Base-by-base conservation (phyloP, 2,113 vertebrate genomes). In the Indri indri region DNA sequence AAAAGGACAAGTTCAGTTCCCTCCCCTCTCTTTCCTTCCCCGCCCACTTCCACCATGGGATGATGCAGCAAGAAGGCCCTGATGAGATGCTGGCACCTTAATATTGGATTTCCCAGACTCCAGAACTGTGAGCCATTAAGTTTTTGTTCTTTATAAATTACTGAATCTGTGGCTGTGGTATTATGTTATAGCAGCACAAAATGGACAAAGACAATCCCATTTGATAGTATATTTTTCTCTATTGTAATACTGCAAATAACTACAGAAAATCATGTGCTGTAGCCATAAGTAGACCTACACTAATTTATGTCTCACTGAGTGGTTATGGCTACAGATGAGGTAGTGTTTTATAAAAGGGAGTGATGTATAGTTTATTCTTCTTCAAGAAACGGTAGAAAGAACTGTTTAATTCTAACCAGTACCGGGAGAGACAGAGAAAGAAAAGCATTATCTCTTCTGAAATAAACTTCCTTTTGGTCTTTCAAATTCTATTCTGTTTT, bases 381-480 rank as follows among this genome's bases (percentile, higher is more conserved):
- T 85, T 94, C 17, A 81, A 20, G n/a, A 88, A 94, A 52, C 5
- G 45, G 10, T 9, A 84, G 8, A 70, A 91, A 93, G 57, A 59
- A 13, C n/a, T 81, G 3, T 59, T 77, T 52, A 87, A 82, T 73
- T 50, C 61, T 97, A 8, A 59, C 14, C 10, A 23, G 34, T 6
- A 37, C 4, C 10, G 2, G 27, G 9, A n/a, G 16, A 77, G 8
- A 30, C 2, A 45, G 22, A 25, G 0, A 52, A 5, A 65, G 52
- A 50, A 2, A 68, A 8, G 8, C 4, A 22, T 47, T 54, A 50
- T 94, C 59, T 89, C 40, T 76, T 91, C 50, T 74, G 25, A 88
- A 92, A 76, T 88, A 20, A 84, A 74, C 10, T 94, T 61, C 8
- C 34, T 81, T 80, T 83, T 73, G 94, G 47, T 25, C 57, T 96